phyloP scores from a whole-genome alignment of 1,140 invertebrate genomes.

The Meloidogyne exigua region DNA sequence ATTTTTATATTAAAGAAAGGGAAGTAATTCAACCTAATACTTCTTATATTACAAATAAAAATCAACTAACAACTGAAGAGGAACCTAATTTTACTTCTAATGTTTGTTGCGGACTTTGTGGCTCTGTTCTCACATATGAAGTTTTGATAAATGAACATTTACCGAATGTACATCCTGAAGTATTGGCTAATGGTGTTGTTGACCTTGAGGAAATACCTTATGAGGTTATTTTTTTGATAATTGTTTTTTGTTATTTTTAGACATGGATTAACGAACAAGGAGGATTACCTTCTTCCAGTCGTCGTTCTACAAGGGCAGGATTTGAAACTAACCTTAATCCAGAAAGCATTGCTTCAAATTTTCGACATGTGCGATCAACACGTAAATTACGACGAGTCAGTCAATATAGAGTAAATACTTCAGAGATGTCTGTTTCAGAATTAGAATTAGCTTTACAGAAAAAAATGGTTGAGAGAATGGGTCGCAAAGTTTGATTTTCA shows the following conservation, averaged over 20 bases:
- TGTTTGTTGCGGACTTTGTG: slow-evolving; percentile 59
- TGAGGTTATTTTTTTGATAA: slow-evolving; percentile 42
- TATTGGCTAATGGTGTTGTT: slow-evolving; percentile 43
- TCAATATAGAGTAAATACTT: slow-evolving; percentile 60
- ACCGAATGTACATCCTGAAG: slow-evolving; percentile 56
- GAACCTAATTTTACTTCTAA: slow-evolving; percentile 52
- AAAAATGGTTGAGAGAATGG: slow-evolving; percentile 64
- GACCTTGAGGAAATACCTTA: slow-evolving; percentile 61
- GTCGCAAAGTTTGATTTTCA: slow-evolving; percentile 33
- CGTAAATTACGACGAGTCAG: slow-evolving; percentile 43
- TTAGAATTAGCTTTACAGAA: slow-evolving; percentile 54
- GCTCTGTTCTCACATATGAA: slow-evolving; percentile 60
- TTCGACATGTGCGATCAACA: slow-evolving; percentile 46
- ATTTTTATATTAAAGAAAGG: background rate
- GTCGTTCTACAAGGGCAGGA: background rate
- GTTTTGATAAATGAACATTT: slow-evolving; percentile 56
- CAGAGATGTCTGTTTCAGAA: slow-evolving; percentile 52
- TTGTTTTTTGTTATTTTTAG: slow-evolving; percentile 32
- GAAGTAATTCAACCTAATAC: background rate
- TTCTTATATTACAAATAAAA: background rate
- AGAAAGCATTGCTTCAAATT: background rate
- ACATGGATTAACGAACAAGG: slow-evolving; percentile 44
- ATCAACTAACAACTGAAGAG: background rate
- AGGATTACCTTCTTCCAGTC: background rate
- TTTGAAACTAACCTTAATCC: background rate